Evolutionary conservation across 2,888 invertebrate species (phyloP), one percentile per base, ranked within the genome.

Genomic region (Sesamia inferens): DNA sequence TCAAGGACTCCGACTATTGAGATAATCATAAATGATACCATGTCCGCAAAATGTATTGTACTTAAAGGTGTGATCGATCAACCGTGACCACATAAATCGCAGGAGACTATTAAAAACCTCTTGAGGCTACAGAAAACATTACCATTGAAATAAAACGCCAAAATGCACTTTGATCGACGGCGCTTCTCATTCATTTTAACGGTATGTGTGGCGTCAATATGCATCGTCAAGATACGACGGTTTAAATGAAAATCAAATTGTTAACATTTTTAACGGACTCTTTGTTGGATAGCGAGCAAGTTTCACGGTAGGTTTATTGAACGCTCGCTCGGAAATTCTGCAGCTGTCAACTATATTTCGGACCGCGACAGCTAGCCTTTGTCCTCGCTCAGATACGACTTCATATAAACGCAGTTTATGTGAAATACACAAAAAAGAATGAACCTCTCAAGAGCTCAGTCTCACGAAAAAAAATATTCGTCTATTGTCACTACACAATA

Each of bases 361-460:
- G 93, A 91, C 93, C 88, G 88, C 91, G 93, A 93, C 93, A 92
- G 90, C 87, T 86, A 89, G 88, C 91, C 91, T 93, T 96, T 96
- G 95, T 96, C 92, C 92, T 88, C 88, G 74, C 61, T 86, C 83
- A 91, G 91, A 93, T 94, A 95, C 95, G 94, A 96, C 95, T 96
- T 95, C 94, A 96, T 95, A 96, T 95, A 95, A 96, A 95, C 91
- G 94, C 93, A 95, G 93, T 96, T 95, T 96, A 95, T 95, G 93
- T 92, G 96, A 93, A 95, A 93, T 93, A 91, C 88, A 90, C 92
- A 92, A 94, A 93, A 93, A 91, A 91, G 90, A 92, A 92, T 92
- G 89, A 89, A 86, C 81, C 92, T 94, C 94, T 94, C 93, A 91
- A 95, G 95, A 94, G 91, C 92, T 90, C 88, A 90, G 89, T 93